A percentile compares a stretch with the other conserved stretches of the same genome.
Conservation (phyloP, 2,113 vertebrate species). For the Rousettus leschenaultii region DNA sequence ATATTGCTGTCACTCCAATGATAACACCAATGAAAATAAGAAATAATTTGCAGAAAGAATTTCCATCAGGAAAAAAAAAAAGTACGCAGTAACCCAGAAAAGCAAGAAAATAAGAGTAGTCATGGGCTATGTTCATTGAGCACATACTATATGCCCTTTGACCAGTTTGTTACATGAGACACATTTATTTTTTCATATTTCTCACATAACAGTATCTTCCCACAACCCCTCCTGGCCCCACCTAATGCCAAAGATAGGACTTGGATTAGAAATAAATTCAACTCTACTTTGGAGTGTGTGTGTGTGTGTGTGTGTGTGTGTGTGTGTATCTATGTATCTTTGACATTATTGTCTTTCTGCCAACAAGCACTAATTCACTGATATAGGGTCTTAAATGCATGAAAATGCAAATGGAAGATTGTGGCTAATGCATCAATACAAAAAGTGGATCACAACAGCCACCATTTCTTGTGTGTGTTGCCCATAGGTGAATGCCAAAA, state of each 20-base stretch:
- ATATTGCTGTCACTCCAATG: neutral
- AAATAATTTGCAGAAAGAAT: neutral
- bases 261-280: constrained; percentile 1
- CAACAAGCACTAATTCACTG: constrained; percentile 8
- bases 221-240: too few species aligned
- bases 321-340: neutral
- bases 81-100: neutral
- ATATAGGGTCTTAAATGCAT: neutral
- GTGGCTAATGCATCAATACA: neutral
- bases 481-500: neutral
- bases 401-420: neutral
- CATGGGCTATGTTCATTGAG: neutral
- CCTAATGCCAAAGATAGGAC: neutral
- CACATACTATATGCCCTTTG: neutral
- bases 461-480: neutral
- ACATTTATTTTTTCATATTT: neutral
- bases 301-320: too few species aligned
- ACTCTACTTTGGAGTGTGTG: neutral
- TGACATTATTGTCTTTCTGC: neutral
- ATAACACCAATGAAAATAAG: neutral
- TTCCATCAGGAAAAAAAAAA: neutral
- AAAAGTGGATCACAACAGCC: neutral
- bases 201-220: neutral
- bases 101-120: neutral
- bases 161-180: neutral